Evolutionary conservation across 2,113 vertebrate genomes (phyloP), one percentile per base, ranked within the genome.

Genomic region (Excalfactoria chinensis): DNA sequence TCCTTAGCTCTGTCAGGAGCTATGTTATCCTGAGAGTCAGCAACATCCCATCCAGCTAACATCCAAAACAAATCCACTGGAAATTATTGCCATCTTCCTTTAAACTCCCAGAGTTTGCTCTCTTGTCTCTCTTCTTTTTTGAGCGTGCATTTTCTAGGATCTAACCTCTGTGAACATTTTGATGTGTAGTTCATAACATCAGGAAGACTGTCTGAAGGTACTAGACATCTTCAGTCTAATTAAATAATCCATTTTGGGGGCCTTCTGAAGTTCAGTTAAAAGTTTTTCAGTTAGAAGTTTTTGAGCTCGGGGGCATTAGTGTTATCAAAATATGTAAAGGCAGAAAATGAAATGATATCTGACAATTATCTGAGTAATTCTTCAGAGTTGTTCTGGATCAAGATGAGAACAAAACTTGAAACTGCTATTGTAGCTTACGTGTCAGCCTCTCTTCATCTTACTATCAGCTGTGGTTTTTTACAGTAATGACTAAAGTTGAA

Each of bases 111-210:
- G 23, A 73, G 7, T 2, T 80, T 44, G 20, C 75, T 80, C 35
- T 58, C 75, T 75, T 30, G 35, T 13, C 6, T 11, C 13, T 46
- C 59, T 16, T 25, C 15, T 28, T 16, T 40, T 40, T 26, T 40
- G 22, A 62, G 35, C 21, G 3, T 4, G 4, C 41, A 6, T 59
- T 49, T 67, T 75, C 34, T 64, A 32, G 13, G 7, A 8, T 71
- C 32, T 30, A 43, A 5, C 3, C 8, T 84, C n/a, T 11, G 10
- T 40, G 43, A 75, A 71, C 4, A 7, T 69, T 58, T 87, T 69
- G 40, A 46, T 1, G 5, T 13, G 68, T 11, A 22, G 23, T 41
- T 75, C 1, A 1, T 60, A 66, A 59, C 1, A 46, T 7, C 7
- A 60, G 28, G 22, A 89, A 85, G 4, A 30, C 10, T 62, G 48